Evolutionary conservation across 2,113 vertebrate species (phyloP).

Genomic region (Lepisosteus osseus): DNA sequence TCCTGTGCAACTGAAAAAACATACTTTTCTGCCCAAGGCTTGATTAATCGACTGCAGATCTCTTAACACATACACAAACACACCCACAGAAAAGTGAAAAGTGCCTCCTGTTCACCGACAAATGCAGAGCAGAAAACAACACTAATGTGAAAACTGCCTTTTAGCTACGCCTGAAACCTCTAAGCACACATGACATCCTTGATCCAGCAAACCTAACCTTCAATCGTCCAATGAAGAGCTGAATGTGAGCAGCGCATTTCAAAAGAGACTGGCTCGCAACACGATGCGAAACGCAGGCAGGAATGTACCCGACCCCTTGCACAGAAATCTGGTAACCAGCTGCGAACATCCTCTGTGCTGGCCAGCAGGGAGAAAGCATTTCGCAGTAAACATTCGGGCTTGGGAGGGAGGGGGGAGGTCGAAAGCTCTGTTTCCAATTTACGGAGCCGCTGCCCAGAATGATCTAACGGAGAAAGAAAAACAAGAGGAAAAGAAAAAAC

Average conservation of each 20-base stretch:
- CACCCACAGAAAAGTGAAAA: too few relatives aligned
- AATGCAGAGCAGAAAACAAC: too few relatives aligned
- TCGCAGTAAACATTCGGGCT: neutral
- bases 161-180: too few relatives aligned
- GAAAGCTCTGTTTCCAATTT: constrained; percentile 67
- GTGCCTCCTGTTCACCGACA: too few relatives aligned
- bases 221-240: too few relatives aligned
- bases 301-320: neutral
- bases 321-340: neutral
- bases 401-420: constrained; percentile 15
- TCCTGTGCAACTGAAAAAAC: too few relatives aligned
- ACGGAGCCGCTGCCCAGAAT: constrained; percentile 61
- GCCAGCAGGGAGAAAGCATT: neutral
- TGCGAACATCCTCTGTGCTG: neutral
- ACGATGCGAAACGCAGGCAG: neutral
- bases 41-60: too few relatives aligned
- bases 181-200: too few relatives aligned
- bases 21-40: too few relatives aligned
- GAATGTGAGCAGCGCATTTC: neutral
- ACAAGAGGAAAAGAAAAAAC: constrained; percentile 44
- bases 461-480: constrained; percentile 50
- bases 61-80: too few relatives aligned
- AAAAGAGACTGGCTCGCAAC: neutral
- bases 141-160: too few relatives aligned
- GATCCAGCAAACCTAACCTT: too few relatives aligned